phyloP scores from a whole-genome alignment of 2,113 vertebrate species.

The Anser cygnoides region DNA sequence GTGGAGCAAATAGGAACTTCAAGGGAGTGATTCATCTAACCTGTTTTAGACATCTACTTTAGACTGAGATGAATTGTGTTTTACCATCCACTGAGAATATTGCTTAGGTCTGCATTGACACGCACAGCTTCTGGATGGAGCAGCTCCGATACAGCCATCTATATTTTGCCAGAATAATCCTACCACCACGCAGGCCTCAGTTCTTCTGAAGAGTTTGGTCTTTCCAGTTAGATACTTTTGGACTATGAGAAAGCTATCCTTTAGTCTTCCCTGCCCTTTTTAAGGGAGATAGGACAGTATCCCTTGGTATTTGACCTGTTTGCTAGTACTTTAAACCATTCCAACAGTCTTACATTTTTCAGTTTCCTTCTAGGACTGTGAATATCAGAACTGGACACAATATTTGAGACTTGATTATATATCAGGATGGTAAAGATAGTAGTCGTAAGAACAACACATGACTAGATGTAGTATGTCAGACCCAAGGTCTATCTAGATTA shows the following conservation, averaged over 20 bases:
- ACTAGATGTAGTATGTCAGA: not conserved
- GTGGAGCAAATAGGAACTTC: constrained; percentile 31
- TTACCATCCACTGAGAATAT: constrained; percentile 9
- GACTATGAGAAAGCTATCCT: not conserved
- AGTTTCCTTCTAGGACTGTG: not conserved
- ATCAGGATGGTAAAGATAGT: not conserved
- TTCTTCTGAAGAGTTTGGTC: not conserved
- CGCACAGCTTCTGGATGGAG: not conserved
- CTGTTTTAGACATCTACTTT: constrained; percentile 22
- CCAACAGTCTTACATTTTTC: not conserved
- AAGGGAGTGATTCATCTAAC: constrained; percentile 60
- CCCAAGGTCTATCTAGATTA: not conserved
- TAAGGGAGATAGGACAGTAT: not conserved
- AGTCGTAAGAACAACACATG: not conserved
- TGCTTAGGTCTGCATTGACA: constrained; percentile 37
- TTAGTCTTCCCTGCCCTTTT: not conserved
- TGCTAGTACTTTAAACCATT: not conserved
- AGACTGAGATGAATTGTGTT: constrained; percentile 52
- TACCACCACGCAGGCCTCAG: not conserved
- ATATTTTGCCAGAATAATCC: constrained; percentile 14
- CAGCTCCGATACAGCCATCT: not conserved
- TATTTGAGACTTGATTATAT: not conserved
- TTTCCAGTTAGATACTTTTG: not conserved
- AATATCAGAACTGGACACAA: not conserved
- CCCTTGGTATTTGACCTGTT: not conserved